A percentile compares a stretch with the other conserved stretches of the same genome.
These are phyloP conservation scores for Sinocyclocheilus anophthalmus DNA, from an alignment of 2,113 vertebrate species.

Conservation along the genomic window DNA sequence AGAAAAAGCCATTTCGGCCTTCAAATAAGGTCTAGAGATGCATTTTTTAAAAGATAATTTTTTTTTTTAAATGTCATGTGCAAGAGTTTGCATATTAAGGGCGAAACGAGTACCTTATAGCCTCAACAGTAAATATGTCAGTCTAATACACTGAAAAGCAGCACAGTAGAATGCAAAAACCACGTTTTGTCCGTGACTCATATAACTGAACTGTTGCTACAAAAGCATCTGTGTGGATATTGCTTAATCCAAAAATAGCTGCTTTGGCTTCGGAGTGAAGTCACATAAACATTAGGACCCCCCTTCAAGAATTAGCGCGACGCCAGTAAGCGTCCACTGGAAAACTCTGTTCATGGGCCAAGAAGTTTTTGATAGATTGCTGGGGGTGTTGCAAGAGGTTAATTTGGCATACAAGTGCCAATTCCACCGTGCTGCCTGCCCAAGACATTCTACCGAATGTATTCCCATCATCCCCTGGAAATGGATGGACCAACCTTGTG, in stretches of 20 bases:
- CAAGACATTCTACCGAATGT: constrained; percentile 31
- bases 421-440: background rate
- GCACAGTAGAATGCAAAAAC: background rate
- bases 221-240: background rate
- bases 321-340: too few species aligned
- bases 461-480: constrained; percentile 31
- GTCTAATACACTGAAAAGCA: background rate
- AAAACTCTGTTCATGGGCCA: background rate
- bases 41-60: too few species aligned
- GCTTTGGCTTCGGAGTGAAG: too few species aligned
- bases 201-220: background rate
- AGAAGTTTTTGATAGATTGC: background rate
- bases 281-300: too few species aligned
- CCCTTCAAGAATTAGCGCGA: too few species aligned
- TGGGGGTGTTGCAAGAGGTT: constrained; percentile 26
- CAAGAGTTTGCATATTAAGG: too few species aligned
- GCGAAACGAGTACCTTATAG: too few species aligned
- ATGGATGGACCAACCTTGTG: constrained; percentile 40
- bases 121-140: too few species aligned
- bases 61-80: too few species aligned
- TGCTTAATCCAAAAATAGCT: too few species aligned
- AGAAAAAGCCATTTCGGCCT: too few species aligned
- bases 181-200: background rate
- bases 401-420: constrained; percentile 18
- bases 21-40: too few species aligned